Conservation (phyloP, 2,113 vertebrate species). For the Erpornis zantholeuca region DNA sequence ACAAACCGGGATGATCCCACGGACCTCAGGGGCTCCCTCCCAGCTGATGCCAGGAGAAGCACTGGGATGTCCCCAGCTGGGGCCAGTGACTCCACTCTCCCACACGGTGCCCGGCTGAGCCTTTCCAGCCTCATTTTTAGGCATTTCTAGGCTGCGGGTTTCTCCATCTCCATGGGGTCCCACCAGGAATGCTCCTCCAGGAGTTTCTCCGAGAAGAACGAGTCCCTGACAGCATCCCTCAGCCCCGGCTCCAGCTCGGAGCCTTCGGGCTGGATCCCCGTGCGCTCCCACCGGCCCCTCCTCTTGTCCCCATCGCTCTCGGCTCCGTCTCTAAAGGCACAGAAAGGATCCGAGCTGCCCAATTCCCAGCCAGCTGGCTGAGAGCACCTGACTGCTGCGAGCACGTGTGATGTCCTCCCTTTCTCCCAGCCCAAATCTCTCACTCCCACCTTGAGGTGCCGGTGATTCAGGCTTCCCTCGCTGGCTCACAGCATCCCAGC, state of each 20-base stretch:
- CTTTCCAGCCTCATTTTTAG: neutral
- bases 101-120: neutral
- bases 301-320: neutral
- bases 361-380: neutral
- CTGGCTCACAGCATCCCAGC: neutral
- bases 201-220: neutral
- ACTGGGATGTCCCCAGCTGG: neutral
- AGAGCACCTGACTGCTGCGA: neutral
- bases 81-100: neutral
- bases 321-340: neutral
- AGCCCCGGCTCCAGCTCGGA: neutral
- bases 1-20: neutral
- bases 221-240: neutral
- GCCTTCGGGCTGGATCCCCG: neutral
- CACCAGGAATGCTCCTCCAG: neutral
- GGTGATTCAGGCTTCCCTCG: slow-evolving; percentile 13
- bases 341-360: neutral
- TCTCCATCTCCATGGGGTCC: neutral
- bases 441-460: slow-evolving; percentile 39
- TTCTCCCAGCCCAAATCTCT: neutral
- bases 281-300: neutral
- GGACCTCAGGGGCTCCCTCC: neutral
- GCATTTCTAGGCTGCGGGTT: neutral
- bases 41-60: neutral
- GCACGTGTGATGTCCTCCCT: neutral